Conservation (phyloP, 2,113 vertebrate species). For the Panthera leo region DNA sequence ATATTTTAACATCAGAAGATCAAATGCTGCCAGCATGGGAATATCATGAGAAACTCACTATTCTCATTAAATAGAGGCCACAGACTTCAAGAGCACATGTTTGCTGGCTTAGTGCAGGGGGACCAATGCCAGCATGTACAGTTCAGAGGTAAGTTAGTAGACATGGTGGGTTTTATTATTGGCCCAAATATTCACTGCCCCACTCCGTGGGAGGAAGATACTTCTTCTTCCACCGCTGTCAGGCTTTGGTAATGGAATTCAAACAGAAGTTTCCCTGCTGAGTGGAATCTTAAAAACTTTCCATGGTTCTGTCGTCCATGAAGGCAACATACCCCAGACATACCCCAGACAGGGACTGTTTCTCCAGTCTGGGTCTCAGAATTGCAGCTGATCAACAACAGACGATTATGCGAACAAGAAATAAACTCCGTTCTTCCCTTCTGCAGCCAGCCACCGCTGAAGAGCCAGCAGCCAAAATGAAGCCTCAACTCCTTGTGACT, state of each 20-base stretch:
- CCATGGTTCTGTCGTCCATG: neutral
- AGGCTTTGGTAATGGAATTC: neutral
- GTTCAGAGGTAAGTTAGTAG: neutral
- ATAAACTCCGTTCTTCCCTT: neutral
- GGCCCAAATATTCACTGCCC: neutral
- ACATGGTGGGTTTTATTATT: neutral
- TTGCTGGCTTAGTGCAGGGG: neutral
- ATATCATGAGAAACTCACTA: neutral
- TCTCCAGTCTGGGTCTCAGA: neutral
- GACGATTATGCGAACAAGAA: neutral
- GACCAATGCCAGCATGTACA: neutral
- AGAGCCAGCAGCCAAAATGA: neutral
- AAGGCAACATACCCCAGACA: neutral
- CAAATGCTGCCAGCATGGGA: neutral
- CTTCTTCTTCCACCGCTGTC: neutral
- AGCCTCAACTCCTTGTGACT: neutral
- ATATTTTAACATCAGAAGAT: slow-evolving; percentile 33
- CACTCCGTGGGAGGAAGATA: neutral
- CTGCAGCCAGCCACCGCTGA: neutral
- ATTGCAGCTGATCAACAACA: neutral
- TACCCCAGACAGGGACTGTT: neutral
- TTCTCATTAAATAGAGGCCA: neutral
- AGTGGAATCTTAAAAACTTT: neutral
- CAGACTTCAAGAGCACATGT: neutral
- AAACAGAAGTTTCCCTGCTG: neutral